phyloP scores from a whole-genome alignment of 2,113 vertebrate genomes.

The Paramormyrops kingsleyae region DNA sequence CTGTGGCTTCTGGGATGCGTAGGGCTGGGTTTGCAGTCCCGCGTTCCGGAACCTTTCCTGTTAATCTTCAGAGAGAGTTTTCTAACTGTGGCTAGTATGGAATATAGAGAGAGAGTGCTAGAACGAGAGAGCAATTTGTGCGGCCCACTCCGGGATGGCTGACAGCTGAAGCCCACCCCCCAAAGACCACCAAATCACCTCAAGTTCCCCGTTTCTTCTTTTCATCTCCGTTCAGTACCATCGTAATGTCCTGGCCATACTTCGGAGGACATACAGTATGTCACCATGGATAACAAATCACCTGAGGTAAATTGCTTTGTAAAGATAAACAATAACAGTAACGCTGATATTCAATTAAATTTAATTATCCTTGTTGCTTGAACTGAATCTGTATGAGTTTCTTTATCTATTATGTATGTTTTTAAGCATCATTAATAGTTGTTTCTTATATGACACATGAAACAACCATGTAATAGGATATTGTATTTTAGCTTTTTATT shows the following conservation, averaged over 20 bases:
- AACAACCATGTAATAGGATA: not conserved
- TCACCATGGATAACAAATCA: not conserved
- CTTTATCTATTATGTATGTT: not conserved
- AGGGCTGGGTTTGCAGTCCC: not conserved
- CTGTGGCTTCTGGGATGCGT: not conserved
- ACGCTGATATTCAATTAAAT: not conserved
- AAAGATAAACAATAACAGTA: not conserved
- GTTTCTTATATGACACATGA: not conserved
- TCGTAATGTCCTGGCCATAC: not conserved
- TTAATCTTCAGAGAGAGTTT: not conserved
- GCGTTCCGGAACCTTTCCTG: not conserved
- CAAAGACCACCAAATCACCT: not conserved
- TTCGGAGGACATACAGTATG: not conserved
- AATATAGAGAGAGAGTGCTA: constrained; percentile 4
- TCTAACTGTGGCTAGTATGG: not conserved
- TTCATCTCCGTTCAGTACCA: not conserved
- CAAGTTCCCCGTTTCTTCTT: not conserved
- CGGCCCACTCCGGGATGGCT: not conserved
- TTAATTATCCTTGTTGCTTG: not conserved
- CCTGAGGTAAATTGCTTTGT: not conserved
- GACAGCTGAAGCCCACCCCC: not conserved
- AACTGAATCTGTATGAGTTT: not conserved
- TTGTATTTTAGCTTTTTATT: constrained; percentile 3
- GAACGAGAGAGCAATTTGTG: constrained; percentile 9
- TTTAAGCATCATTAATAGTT: not conserved